These are phyloP conservation scores for Anisognathus igniventris DNA, from an alignment of 2,797 vertebrate species.

Conservation along the genomic window DNA sequence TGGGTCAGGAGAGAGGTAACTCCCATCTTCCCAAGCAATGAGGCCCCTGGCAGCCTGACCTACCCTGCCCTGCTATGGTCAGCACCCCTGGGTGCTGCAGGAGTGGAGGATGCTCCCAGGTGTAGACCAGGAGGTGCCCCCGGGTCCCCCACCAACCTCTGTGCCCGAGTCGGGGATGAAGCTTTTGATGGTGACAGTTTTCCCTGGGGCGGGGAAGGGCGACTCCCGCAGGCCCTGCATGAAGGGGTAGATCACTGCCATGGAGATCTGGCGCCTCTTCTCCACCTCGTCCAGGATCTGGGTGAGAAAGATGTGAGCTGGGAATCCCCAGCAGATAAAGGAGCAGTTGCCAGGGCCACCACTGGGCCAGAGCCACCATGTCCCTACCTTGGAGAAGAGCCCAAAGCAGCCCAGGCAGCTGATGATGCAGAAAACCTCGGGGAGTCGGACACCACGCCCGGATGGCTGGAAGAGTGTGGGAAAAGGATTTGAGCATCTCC, in stretches of 20 bases:
- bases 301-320: neutral
- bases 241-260: conserved; percentile 95
- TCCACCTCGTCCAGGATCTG: conserved; percentile 97
- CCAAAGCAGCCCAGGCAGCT: conserved; percentile 92
- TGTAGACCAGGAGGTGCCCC: neutral
- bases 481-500: neutral
- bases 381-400: conserved; percentile 90
- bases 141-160: conserved; percentile 73
- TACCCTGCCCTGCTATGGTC: neutral
- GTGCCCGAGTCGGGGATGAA: conserved; percentile 94
- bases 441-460: conserved; percentile 84
- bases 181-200: conserved; percentile 93
- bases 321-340: rapidly evolving
- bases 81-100: neutral
- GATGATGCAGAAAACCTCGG: conserved; percentile 94
- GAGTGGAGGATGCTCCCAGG: neutral
- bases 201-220: conserved; percentile 89
- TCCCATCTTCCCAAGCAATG: rapidly evolving
- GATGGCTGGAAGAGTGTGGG: conserved; percentile 76
- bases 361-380: rapidly evolving
- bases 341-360: neutral
- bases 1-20: neutral
- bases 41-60: neutral
- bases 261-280: conserved; percentile 90
- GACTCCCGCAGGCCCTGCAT: conserved; percentile 95